Evolutionary conservation across 1,140 invertebrate species (phyloP), one percentile per base, ranked within the genome.

Genomic region (Pararge aegeria): DNA sequence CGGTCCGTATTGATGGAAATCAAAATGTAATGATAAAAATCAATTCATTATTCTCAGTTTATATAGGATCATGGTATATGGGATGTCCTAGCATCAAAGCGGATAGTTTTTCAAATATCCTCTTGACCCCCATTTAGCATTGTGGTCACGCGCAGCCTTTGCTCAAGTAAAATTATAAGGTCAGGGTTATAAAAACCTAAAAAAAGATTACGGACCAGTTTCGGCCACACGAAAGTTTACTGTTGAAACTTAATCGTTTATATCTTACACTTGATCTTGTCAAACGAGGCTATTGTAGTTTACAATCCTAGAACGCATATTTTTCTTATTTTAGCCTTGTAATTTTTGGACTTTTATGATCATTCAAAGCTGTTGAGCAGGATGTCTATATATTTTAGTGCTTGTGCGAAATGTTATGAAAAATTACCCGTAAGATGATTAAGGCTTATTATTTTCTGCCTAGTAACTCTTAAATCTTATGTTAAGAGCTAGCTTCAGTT

Each of bases 61-160:
- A 83, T 83, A 83, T 72, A 48, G 52, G 37, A 57, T 61, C 30
- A 34, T 34, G 30, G 62, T 37, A 40, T 61, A 58, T 55, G 50
- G 60, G 55, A 64, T 53, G 40, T 20, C 62, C 61, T 9, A 42
- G 20, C 48, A 48, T 18, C 56, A 19, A 70, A 62, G 75, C 80
- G 84, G 84, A 83, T 80, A 85, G 80, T 50, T 65, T 51, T 56
- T 55, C 30, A 55, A 62, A 71, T 83, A 84, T 87, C 80, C 79
- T 87, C 69, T 54, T 77, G 9, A 13, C 49, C 15, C 20, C 62
- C 59, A 73, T 72, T 85, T 77, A 20, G 50, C 60, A 87, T 65
- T 72, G 67, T 70, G 48, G 58, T 73, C 84, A 87, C 82, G 84
- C 55, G 55, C 60, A 72, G 61, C 80, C 82, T 7, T 87, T 73